These are phyloP conservation scores for Platichthys flesus DNA, from an alignment of 2,113 vertebrate species.

Conservation along the genomic window DNA sequence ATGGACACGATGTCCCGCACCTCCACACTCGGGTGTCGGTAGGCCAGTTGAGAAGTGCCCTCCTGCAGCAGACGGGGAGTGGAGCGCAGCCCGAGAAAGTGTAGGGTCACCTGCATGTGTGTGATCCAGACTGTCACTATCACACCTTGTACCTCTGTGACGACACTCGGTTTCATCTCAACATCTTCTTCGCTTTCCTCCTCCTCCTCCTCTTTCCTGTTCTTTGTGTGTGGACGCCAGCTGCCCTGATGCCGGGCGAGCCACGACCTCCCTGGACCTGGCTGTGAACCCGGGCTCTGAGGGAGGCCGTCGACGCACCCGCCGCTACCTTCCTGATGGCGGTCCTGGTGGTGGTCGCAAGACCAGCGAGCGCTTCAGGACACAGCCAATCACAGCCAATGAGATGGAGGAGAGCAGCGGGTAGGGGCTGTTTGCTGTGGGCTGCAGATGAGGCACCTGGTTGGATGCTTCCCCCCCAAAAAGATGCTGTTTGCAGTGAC, in stretches of 20 bases:
- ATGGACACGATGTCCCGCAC: conserved; percentile 53
- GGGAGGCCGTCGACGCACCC: conserved; percentile 67
- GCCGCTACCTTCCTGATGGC: conserved; percentile 70
- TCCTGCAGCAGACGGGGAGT: conserved; percentile 77
- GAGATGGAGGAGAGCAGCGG: conserved; percentile 81
- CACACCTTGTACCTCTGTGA: conserved; percentile 19
- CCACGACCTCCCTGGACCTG: conserved; percentile 70
- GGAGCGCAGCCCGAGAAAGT: conserved; percentile 64
- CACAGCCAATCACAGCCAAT: conserved; percentile 83
- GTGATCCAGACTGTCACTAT: conserved; percentile 34
- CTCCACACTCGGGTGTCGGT: conserved; percentile 83
- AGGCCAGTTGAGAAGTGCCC: conserved; percentile 76
- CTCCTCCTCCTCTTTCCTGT: not conserved
- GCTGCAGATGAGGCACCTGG: conserved; percentile 7
- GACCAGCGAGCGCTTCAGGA: conserved; percentile 82
- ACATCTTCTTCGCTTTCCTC: conserved; percentile 12
- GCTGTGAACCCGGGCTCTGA: conserved; percentile 65
- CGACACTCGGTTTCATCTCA: not conserved
- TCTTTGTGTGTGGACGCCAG: conserved; percentile 31
- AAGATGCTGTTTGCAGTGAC: conserved; percentile 19
- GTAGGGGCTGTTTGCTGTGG: conserved; percentile 64
- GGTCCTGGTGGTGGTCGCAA: conserved; percentile 70
- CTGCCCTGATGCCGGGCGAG: conserved; percentile 43
- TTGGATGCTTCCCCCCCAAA: not conserved
- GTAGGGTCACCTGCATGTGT: conserved; percentile 74